These are phyloP conservation scores for Furnarius figulus DNA, from an alignment of 2,113 vertebrate species.

Conservation along the genomic window DNA sequence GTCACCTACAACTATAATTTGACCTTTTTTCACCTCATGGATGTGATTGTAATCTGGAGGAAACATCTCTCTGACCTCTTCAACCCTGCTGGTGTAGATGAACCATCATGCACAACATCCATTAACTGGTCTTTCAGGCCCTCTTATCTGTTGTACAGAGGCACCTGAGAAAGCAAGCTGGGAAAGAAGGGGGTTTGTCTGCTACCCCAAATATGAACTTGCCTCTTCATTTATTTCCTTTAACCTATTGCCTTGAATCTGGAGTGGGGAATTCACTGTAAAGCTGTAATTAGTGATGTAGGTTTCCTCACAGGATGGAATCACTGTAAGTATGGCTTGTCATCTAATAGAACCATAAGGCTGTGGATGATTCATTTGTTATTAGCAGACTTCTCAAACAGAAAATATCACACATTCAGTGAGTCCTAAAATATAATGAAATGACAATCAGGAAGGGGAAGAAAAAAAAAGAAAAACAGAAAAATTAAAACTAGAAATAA, in stretches of 20 bases:
- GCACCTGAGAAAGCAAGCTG: background rate
- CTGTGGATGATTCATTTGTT: background rate
- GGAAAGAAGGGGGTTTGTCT: background rate
- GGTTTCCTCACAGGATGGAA: background rate
- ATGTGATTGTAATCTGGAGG: background rate
- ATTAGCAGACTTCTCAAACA: background rate
- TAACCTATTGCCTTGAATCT: background rate
- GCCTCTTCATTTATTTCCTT: background rate
- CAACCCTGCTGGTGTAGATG: background rate
- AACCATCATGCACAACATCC: background rate
- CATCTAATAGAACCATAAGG: background rate
- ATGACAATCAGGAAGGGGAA: background rate
- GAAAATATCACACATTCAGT: background rate
- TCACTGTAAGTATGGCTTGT: background rate
- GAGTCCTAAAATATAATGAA: background rate
- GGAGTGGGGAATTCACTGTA: background rate
- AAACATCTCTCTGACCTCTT: background rate
- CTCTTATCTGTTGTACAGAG: background rate
- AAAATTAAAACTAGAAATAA: background rate
- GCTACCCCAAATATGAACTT: background rate
- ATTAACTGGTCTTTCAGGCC: background rate
- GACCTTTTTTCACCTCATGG: accelerated
- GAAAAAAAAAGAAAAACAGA: background rate
- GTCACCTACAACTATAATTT: background rate
- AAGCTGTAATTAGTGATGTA: background rate